Evolutionary conservation across 2,797 vertebrate species (phyloP), one percentile per base, ranked within the genome.

Genomic region (Mus minutoides): DNA sequence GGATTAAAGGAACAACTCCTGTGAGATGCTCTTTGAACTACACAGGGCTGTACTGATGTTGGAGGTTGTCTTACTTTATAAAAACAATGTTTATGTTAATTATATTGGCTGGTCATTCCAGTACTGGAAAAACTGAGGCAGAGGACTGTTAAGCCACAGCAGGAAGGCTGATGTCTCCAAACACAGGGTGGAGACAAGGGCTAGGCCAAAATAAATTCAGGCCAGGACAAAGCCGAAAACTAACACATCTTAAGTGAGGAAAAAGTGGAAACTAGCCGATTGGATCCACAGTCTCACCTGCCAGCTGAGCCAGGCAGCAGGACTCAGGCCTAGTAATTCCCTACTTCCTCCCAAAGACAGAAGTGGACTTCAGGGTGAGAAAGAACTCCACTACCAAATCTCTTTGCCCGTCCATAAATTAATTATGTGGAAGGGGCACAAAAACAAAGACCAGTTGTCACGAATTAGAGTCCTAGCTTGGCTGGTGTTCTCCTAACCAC

Each of bases 141-240:
- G 95, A 85, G 77, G 87, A 77, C 62, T 85, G 52, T 96, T 67
- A 90, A 91, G 91, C 29, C 69, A 78, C 7, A 91, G 24, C 84
- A 62, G 75, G 69, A 86, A 96, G 31, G 54, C n/a, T 73, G 77
- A 69, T 4, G 40, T 52, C 62, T 86, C 92, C 77, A 90, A 96
- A 94, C 91, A 86, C 14, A 91, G 24, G 46, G 78, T 69, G 40
- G 89, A 94, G 79, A 60, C 58, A 84, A 84, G 31, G 64, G 12
- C 37, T 75, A 60, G 40, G 87, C 90, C 91, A 93, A 96, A 95
- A 93, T 69, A 96, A 94, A 96, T 76, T 82, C 87, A 76, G 79
- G 90, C 71, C 93, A 84, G 52, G 90, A 93, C 82, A 64, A 91
- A 94, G 78, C 73, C 77, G 84, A 86, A 96, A 95, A 88, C 13